Evolutionary conservation across 2,888 invertebrate genomes (phyloP).

Genomic region (Eristalis intricaria): DNA sequence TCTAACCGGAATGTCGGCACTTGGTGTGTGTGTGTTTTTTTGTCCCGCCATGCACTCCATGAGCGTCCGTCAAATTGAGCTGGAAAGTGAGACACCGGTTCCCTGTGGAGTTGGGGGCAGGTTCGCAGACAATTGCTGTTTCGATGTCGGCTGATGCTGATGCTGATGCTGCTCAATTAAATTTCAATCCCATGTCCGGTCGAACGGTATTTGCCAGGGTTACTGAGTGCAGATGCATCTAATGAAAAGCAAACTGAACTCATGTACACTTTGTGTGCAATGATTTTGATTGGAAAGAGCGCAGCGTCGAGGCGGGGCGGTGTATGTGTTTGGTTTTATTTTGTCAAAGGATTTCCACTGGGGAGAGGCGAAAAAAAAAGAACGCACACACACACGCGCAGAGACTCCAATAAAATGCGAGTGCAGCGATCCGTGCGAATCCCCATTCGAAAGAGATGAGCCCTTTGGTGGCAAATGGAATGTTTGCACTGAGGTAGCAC

Average conservation of each 20-base stretch:
- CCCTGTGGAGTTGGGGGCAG: background rate
- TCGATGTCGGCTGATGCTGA: background rate
- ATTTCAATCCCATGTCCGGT: background rate
- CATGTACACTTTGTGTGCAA: background rate
- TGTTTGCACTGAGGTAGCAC: background rate
- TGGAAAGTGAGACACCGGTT: background rate
- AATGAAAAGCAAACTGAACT: background rate
- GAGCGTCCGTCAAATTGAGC: background rate
- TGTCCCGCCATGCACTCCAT: background rate
- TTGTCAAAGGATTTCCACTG: background rate
- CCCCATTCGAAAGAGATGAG: background rate
- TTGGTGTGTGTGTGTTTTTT: too few species aligned
- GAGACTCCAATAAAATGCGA: background rate
- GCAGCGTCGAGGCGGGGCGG: background rate
- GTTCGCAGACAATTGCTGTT: background rate
- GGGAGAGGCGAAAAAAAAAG: background rate
- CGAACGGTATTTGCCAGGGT: background rate
- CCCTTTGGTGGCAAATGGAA: background rate
- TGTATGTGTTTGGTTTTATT: background rate
- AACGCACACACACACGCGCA: too few species aligned
- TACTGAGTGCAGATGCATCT: background rate
- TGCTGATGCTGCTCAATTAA: background rate
- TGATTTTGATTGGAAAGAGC: background rate
- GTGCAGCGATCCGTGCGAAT: background rate
- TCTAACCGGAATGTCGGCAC: too few species aligned